Percentiles rank a stretch among this genome's conserved stretches.
phyloP scores from a whole-genome alignment of 2,797 vertebrate genomes.

The Poecilia velifera region DNA sequence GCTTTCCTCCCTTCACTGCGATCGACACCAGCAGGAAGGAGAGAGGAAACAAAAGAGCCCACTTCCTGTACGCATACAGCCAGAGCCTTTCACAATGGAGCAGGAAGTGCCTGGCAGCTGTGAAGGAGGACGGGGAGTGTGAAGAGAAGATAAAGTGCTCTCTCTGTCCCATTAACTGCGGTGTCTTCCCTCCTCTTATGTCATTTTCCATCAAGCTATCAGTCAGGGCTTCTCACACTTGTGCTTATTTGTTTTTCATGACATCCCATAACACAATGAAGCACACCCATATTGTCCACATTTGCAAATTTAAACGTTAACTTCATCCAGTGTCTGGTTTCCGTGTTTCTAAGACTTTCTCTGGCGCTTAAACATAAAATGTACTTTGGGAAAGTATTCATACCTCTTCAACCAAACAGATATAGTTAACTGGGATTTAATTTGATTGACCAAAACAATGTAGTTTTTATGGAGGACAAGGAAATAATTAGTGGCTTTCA shows the following conservation, averaged over 20 bases:
- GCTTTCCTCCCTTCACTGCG: constrained; percentile 44
- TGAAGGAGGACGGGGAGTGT: constrained; percentile 64
- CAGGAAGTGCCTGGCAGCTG: constrained; percentile 76
- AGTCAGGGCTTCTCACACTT: constrained; percentile 13
- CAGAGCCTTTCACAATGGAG: constrained; percentile 70
- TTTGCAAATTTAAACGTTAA: neutral
- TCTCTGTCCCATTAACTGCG: constrained; percentile 45
- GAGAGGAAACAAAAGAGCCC: constrained; percentile 74
- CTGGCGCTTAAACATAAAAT: neutral
- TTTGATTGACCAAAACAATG: neutral
- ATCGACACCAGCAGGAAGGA: constrained; percentile 73
- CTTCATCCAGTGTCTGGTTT: neutral
- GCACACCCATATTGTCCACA: neutral
- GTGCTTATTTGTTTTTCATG: constrained; percentile 28
- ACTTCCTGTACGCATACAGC: constrained; percentile 74
- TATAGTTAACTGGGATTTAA: neutral
- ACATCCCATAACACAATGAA: constrained; percentile 14
- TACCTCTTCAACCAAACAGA: neutral
- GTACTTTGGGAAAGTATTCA: neutral
- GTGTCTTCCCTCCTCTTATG: constrained; percentile 26
- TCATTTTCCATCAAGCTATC: constrained; percentile 50
- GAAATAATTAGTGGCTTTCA: neutral
- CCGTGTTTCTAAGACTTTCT: neutral
- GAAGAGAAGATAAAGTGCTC: constrained; percentile 70
- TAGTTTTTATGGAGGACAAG: neutral